Base-by-base conservation (phyloP, 2,113 vertebrate genomes). In the Pachyramphus minor region DNA sequence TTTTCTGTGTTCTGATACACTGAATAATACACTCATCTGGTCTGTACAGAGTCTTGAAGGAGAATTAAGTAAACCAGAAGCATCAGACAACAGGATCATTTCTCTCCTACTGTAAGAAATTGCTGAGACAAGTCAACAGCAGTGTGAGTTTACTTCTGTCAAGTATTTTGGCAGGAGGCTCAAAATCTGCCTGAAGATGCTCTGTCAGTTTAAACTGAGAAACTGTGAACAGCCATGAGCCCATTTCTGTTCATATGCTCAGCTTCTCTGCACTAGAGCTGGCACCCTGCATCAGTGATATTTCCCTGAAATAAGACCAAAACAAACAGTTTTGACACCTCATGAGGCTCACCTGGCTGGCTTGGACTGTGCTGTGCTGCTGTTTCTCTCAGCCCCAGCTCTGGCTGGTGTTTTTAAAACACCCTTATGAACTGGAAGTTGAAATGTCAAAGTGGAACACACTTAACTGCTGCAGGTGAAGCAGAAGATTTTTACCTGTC, bases 401-500 rank as follows among this genome's bases (percentile, higher is more conserved):
- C 31, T 64, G 55, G 12, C 11, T 49, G 66, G 4, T 73, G 42
- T n/a, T 89, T 86, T 73, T 82, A 78, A 91, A 97, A 95, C 67
- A 76, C 50, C 81, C 83, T 62, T 71, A 91, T 83, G 79, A 97
- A 97, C 73, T 16, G 11, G 16, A 97, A 96, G 77, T 37, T 94
- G 92, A 95, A 95, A 64, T 7, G 21, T 37, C 83, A 93, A 97
- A 97, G 95, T 76, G 76, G 94, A 93, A 91, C 58, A 95, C 58
- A 31, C 66, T 89, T 76, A 63, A 85, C 87, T 96, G 67, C 89
- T 97, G 72, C 78, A 53, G 81, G 80, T 96, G 91, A 67, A 50
- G 14, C 77, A 30, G 75, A 53, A 8, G 15, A 33, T n/a, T 90
- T 84, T 91, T 73, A 80, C 73, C 75, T 79, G 73, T 75, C 73